Evolutionary conservation across 2,113 vertebrate species (phyloP).

Genomic region (Perognathus longimembris): DNA sequence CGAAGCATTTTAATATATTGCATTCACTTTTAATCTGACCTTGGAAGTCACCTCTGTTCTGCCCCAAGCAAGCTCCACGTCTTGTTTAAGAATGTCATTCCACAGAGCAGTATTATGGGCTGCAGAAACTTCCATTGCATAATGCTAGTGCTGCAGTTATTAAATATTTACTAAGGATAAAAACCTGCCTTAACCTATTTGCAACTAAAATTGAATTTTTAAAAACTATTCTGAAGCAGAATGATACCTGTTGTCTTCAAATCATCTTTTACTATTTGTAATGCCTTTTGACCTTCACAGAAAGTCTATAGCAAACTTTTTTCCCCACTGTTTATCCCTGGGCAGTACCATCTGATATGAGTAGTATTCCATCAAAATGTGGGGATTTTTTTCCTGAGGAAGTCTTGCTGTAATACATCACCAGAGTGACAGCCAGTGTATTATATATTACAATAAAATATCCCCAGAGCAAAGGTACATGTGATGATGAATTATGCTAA

Average conservation of each 20-base stretch:
- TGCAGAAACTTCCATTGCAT: conserved; percentile 25
- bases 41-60: conserved; percentile 51
- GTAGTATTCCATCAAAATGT: conserved; percentile 81
- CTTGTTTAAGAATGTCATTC: conserved; percentile 67
- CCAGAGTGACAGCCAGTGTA: conserved; percentile 77
- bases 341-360: conserved; percentile 76
- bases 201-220: conserved; percentile 55
- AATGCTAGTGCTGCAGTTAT: background rate
- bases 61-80: conserved; percentile 61
- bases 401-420: conserved; percentile 79
- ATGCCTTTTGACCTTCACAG: conserved; percentile 79
- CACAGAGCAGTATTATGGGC: background rate
- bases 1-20: conserved; percentile 32
- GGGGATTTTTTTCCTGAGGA: conserved; percentile 78
- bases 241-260: conserved; percentile 62
- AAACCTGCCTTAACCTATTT: conserved; percentile 44
- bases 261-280: conserved; percentile 62
- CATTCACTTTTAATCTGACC: conserved; percentile 45
- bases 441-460: conserved; percentile 83
- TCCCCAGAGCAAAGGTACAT: conserved; percentile 83
- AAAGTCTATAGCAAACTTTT: conserved; percentile 67
- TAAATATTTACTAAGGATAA: conserved; percentile 62
- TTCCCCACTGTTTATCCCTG: conserved; percentile 79
- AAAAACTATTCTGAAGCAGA: conserved; percentile 59
- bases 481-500: conserved; percentile 87